Evolutionary conservation across 2,113 vertebrate species (phyloP).

Genomic region (rat (Rattus norvegicus)): DNA sequence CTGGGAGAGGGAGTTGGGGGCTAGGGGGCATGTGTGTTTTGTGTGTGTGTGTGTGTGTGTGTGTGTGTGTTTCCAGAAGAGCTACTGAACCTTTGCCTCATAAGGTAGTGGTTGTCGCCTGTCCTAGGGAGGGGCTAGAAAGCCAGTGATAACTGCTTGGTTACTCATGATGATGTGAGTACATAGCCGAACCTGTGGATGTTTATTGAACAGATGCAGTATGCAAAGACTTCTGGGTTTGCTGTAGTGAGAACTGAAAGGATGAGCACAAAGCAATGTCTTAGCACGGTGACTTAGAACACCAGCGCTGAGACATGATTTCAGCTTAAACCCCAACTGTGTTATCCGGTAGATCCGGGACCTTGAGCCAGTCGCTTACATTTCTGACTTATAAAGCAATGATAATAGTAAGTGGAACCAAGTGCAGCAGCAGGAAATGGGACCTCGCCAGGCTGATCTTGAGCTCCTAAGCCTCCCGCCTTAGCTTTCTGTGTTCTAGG

Average conservation of each 20-base stretch:
- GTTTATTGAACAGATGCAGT: background rate
- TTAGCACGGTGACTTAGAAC: background rate
- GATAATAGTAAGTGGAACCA: constrained; percentile 29
- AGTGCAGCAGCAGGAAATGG: background rate
- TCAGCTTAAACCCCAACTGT: constrained; percentile 50
- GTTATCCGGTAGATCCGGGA: constrained; percentile 34
- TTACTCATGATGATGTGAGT: background rate
- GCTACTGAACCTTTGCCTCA: background rate
- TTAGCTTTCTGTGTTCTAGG: background rate
- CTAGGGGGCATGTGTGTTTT: too few relatives aligned
- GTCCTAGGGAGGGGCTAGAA: background rate
- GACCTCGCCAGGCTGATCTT: background rate
- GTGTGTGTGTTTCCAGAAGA: background rate
- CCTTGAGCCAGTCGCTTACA: constrained; percentile 50
- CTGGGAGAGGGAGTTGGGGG: too few relatives aligned
- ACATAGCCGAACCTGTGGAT: background rate
- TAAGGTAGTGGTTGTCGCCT: background rate
- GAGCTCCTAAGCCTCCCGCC: background rate
- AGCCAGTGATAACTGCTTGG: background rate
- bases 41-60: too few relatives aligned
- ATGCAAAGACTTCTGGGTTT: background rate
- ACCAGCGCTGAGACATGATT: constrained; percentile 41
- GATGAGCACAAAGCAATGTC: background rate
- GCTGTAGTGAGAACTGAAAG: background rate
- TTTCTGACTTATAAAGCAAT: constrained; percentile 62